A percentile compares a stretch with the other conserved stretches of the same genome.
These are phyloP conservation scores for Erebia aethiops DNA, from an alignment of 2,888 invertebrate genomes.

Conservation along the genomic window DNA sequence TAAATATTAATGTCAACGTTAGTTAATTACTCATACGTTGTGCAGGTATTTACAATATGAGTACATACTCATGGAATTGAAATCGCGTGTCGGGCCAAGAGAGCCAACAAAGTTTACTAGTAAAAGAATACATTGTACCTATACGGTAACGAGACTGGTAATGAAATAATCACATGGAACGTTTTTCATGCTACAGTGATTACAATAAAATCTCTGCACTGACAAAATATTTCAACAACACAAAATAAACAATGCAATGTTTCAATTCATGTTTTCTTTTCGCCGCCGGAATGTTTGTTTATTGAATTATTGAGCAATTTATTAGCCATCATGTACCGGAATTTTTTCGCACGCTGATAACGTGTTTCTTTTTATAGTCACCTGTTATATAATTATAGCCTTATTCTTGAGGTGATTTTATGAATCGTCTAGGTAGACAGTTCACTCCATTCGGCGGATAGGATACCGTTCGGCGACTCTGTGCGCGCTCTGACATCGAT, in stretches of 20 bases:
- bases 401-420: constrained; percentile 22
- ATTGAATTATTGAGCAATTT: constrained; percentile 18
- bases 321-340: neutral
- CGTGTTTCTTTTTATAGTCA: neutral
- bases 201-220: constrained; percentile 4
- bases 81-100: constrained; percentile 11
- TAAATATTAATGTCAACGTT: constrained; percentile 9
- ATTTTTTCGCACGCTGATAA: constrained; percentile 19
- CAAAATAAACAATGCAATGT: constrained; percentile 7
- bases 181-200: neutral
- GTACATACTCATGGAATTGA: constrained; percentile 10
- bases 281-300: constrained; percentile 14
- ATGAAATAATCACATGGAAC: constrained; percentile 7
- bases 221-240: neutral
- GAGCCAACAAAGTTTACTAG: neutral
- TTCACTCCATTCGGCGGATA: constrained; percentile 41
- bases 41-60: constrained; percentile 5
- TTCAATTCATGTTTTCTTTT: constrained; percentile 9
- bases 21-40: constrained; percentile 11
- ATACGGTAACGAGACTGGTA: neutral
- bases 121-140: neutral
- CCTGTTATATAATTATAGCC: neutral
- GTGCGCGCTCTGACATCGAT: constrained; percentile 62
- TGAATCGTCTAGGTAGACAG: constrained; percentile 34
- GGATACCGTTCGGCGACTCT: constrained; percentile 61